Base-by-base conservation (phyloP, 2,797 vertebrate species). In the Hephaestus fuliginosus region DNA sequence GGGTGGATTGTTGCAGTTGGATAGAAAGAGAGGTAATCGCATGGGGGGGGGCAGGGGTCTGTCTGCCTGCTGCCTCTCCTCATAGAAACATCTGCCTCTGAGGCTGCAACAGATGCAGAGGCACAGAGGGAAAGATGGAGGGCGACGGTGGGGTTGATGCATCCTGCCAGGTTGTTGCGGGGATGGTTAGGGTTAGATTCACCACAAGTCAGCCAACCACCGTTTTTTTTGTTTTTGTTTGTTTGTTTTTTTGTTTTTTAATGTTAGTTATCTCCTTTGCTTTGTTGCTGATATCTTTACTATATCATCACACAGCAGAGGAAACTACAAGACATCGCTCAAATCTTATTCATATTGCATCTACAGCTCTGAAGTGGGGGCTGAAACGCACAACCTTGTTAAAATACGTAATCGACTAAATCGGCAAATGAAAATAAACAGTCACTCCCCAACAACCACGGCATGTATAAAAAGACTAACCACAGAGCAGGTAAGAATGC, bases 41-140 rank as follows among this genome's bases (percentile, higher is more conserved):
- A 80, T 60, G 65, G 62, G 41, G 77, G 82, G 63, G n/a, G n/a
- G 51, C 17, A 33, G 41, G n/a, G 61, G 75, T 84, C 79, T 92
- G 75, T 90, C 81, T 90, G 89, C 92, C 92, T 89, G 88, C 91
- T 94, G 93, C 86, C 88, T 93, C 87, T 88, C 78, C 86, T 84
- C 89, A 65, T 82, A 86, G 89, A 80, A 94, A 94, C 93, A 93
- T 94, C 93, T 94, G 93, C 92, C 89, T 89, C 73, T 44, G 88
- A 91, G 90, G 75, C 86, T 61, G 82, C 85, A 92, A 90, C 94
- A 94, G 94, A 95, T 95, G 93, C 91, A 90, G 85, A 88, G 68
- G 81, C 91, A 78, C 86, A 75, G 86, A 80, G 82, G 81, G 83
- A 81, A 65, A 63, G 74, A 72, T 55, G 75, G 76, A 67, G 73